Conservation (phyloP, 2,888 invertebrate genomes). For the Deilephila elpenor region DNA sequence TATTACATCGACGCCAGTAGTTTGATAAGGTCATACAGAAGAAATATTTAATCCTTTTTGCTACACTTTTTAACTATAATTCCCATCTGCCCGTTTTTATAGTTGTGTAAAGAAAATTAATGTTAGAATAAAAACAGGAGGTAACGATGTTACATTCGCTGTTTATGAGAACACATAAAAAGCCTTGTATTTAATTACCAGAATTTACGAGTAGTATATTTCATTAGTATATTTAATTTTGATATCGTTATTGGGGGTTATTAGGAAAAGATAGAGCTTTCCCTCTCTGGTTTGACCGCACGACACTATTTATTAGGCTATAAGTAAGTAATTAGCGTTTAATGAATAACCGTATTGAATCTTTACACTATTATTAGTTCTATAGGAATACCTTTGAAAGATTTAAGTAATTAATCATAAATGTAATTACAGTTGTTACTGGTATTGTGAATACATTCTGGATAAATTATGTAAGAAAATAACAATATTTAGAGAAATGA, state of each 20-base stretch:
- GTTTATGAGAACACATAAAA: constrained; percentile 14
- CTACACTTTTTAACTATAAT: neutral
- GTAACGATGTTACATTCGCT: constrained; percentile 21
- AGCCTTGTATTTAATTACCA: constrained; percentile 11
- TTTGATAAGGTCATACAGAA: too few relatives aligned
- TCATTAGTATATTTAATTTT: neutral
- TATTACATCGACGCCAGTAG: neutral
- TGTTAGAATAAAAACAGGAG: constrained; percentile 9
- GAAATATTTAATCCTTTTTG: too few relatives aligned
- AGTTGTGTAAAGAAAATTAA: constrained; percentile 13
- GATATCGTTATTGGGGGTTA: neutral
- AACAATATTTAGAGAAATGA: too few relatives aligned
- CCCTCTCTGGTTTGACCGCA: too few relatives aligned
- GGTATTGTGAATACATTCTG: too few relatives aligned
- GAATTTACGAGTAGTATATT: constrained; percentile 4
- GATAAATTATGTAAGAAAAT: too few relatives aligned
- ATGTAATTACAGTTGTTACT: too few relatives aligned
- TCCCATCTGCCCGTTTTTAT: constrained; percentile 21
- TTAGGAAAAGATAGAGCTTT: neutral
- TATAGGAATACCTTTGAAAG: too few relatives aligned
- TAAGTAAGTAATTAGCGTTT: too few relatives aligned
- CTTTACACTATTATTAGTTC: too few relatives aligned
- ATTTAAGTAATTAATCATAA: too few relatives aligned
- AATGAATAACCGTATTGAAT: too few relatives aligned
- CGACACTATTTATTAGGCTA: neutral